Base-by-base conservation (phyloP, 2,113 vertebrate species). In the Rhinogobius similis region DNA sequence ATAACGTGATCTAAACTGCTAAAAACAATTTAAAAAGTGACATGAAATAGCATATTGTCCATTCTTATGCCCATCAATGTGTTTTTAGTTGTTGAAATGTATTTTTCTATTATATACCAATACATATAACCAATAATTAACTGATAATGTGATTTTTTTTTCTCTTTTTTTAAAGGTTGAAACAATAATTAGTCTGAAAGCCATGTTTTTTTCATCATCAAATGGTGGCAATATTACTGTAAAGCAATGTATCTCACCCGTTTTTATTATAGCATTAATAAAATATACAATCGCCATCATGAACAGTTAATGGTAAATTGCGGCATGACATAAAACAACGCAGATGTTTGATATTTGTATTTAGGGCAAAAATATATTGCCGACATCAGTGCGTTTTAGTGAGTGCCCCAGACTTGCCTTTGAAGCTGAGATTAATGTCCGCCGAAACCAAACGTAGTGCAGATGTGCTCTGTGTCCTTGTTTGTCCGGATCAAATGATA, bases 341-440 rank as follows among this genome's bases (percentile, higher is more conserved):
- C 62, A 61, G 58, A 63, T 43, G 38, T 62, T 62, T 38, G 20
- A 67, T 46, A 16, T 66, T 23, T 61, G 24, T n/a, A 63, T 68
- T 59, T 64, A 24, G 39, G 68, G 65, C 52, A 26, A 26, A 80
- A 64, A 44, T 59, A 53, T 65, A 72, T 59, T 50, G 24, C 20
- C 16, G 27, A 44, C 53, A n/a, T 58, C 41, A 52, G 39, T 65
- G 50, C 29, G 43, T 68, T 48, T 66, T 10, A 52, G 56, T 58
- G 61, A 24, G 26, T 61, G 66, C 63, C 55, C 65, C 58, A 72
- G 62, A 65, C 69, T 41, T 59, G 66, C 58, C 27, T 71, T 32
- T 53, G 43, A 52, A 68, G 53, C 43, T 46, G 52, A 76, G 74
- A 80, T 82, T 76, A 79, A 75, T 78, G 65, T 56, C 70, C 68